These are phyloP conservation scores for Ennomos erosarius DNA, from an alignment of 2,888 invertebrate species.

Conservation along the genomic window DNA sequence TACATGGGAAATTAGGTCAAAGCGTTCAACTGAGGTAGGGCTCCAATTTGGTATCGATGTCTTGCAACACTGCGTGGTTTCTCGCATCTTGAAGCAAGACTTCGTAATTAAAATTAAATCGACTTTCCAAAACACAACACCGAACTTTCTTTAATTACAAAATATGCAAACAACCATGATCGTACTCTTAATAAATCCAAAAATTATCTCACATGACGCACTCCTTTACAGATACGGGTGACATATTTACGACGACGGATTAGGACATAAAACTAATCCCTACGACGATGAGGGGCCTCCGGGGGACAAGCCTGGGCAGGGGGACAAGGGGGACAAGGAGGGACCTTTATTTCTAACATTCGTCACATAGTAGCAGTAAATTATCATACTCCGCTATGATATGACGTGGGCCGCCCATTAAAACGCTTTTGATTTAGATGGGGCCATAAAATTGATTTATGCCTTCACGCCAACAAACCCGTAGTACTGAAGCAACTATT, in stretches of 20 bases:
- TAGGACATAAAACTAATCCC: slow-evolving; percentile 83
- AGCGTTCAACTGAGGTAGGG: too few relatives aligned
- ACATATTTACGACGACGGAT: slow-evolving; percentile 83
- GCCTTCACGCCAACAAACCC: slow-evolving; percentile 85
- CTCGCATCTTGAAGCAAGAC: too few relatives aligned
- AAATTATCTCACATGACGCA: slow-evolving; percentile 77
- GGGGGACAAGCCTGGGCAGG: slow-evolving; percentile 37
- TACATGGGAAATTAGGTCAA: too few relatives aligned
- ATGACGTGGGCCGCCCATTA: slow-evolving; percentile 86
- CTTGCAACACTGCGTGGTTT: too few relatives aligned
- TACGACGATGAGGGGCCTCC: slow-evolving; percentile 54
- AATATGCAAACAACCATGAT: slow-evolving; percentile 36
- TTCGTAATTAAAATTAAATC: too few relatives aligned
- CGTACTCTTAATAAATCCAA: slow-evolving; percentile 73
- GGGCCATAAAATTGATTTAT: slow-evolving; percentile 86
- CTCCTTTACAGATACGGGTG: slow-evolving; percentile 76
- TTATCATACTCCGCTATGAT: slow-evolving; percentile 86
- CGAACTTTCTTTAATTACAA: slow-evolving; percentile 24
- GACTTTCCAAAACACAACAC: background rate
- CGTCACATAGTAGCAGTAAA: slow-evolving; percentile 86
- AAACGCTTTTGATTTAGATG: slow-evolving; percentile 86
- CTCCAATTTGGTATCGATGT: too few relatives aligned
- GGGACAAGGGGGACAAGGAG: slow-evolving; percentile 56
- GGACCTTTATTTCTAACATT: slow-evolving; percentile 85
- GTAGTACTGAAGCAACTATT: slow-evolving; percentile 85